Conservation (phyloP, 1,140 invertebrate species). For the Calycopis cecrops region DNA sequence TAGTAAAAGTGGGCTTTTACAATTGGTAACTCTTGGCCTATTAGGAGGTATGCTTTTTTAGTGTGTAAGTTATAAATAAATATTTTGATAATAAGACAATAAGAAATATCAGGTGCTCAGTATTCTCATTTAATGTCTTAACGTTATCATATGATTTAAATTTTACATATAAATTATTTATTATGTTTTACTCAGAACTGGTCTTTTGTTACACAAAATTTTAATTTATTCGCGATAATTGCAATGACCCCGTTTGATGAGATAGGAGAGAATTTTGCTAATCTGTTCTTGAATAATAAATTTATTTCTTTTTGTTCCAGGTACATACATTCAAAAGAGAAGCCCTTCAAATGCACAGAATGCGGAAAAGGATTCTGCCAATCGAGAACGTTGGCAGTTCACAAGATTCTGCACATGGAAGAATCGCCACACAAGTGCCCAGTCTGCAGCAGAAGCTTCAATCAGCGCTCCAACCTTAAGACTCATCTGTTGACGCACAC, state of each 20-base stretch:
- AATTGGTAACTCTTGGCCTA: too few relatives aligned
- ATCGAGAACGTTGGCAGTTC: constrained; percentile 93
- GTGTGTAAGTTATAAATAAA: too few relatives aligned
- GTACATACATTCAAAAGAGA: constrained; percentile 98
- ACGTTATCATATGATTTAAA: too few relatives aligned
- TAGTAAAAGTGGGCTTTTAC: too few relatives aligned
- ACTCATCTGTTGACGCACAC: constrained; percentile 96
- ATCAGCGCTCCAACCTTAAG: constrained; percentile 93
- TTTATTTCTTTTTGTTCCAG: constrained; percentile 78
- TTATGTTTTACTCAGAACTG: too few relatives aligned
- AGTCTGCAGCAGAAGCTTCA: constrained; percentile 91
- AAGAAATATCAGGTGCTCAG: too few relatives aligned
- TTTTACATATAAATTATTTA: too few relatives aligned
- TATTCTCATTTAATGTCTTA: too few relatives aligned
- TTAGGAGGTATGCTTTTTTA: too few relatives aligned
- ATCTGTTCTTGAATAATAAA: constrained; percentile 31
- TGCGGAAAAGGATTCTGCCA: constrained; percentile 98
- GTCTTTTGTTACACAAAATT: constrained; percentile 35
- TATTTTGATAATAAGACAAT: too few relatives aligned
- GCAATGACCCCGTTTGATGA: constrained; percentile 37
- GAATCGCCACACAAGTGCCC: constrained; percentile 95
- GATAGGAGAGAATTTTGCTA: constrained; percentile 25
- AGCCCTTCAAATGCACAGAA: constrained; percentile 96
- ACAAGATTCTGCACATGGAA: constrained; percentile 94
- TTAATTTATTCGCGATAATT: constrained; percentile 62